Evolutionary conservation across 2,888 invertebrate genomes (phyloP).

Genomic region (Arrhopalites spinosus): DNA sequence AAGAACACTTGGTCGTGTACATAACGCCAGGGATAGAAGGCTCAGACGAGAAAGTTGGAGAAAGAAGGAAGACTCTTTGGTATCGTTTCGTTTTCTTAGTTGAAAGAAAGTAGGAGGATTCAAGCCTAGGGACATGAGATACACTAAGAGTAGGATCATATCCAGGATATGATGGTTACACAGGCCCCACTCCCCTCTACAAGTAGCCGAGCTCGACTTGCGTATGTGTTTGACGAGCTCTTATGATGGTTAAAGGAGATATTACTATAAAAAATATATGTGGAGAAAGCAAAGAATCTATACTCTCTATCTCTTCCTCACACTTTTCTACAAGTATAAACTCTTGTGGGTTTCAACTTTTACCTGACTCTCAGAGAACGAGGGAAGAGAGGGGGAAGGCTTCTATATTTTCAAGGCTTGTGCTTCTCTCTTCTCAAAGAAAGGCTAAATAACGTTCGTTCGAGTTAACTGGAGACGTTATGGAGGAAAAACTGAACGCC

Average conservation of each 20-base stretch:
- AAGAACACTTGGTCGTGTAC: background rate
- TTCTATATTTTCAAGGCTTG: background rate
- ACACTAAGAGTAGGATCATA: background rate
- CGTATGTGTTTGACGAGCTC: background rate
- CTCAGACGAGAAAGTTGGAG: background rate
- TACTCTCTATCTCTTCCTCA: background rate
- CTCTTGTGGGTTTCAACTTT: background rate
- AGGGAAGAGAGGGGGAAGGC: background rate
- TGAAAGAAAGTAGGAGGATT: background rate
- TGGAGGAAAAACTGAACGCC: slow-evolving; percentile 17
- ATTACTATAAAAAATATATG: too few species aligned
- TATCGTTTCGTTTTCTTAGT: background rate
- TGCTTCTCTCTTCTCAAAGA: background rate
- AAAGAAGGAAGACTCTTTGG: background rate
- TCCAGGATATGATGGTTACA: background rate
- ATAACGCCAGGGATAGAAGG: background rate
- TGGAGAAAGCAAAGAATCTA: too few species aligned
- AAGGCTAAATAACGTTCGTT: too few species aligned
- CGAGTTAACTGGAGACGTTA: background rate
- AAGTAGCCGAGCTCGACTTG: background rate
- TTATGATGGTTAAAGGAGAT: background rate
- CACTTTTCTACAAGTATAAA: background rate
- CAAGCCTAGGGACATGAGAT: too few species aligned
- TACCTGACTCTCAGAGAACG: background rate
- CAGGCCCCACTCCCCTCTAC: background rate